These are phyloP conservation scores for Rhynchophorus ferrugineus DNA, from an alignment of 1,140 invertebrate genomes.

Conservation along the genomic window DNA sequence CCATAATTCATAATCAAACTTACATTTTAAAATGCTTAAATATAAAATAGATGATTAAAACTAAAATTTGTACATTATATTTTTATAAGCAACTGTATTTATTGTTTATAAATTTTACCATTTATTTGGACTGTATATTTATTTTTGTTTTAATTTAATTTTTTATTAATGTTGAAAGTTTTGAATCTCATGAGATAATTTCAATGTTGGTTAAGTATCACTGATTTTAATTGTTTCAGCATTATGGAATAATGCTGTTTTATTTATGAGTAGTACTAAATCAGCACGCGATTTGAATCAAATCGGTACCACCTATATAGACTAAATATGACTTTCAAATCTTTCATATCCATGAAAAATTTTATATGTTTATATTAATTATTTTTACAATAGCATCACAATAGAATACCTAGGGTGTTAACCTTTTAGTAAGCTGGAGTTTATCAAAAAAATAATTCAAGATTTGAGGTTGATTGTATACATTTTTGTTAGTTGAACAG, in stretches of 20 bases:
- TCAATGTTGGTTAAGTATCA: background rate
- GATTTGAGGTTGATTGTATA: too few relatives aligned
- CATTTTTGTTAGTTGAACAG: too few relatives aligned
- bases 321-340: constrained; percentile 3
- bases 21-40: background rate
- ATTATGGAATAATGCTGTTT: constrained; percentile 5
- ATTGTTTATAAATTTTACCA: constrained; percentile 32
- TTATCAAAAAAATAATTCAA: too few relatives aligned
- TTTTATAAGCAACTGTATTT: constrained; percentile 37
- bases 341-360: background rate
- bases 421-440: background rate
- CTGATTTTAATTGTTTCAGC: background rate
- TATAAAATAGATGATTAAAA: constrained; percentile 2
- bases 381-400: constrained; percentile 5
- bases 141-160: constrained; percentile 16
- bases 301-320: too few relatives aligned
- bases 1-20: background rate
- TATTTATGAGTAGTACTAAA: too few relatives aligned
- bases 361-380: background rate
- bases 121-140: constrained; percentile 8
- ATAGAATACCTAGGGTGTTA: background rate
- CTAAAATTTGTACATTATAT: constrained; percentile 36
- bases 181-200: background rate
- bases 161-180: background rate
- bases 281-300: too few relatives aligned